A percentile compares a stretch with the other conserved stretches of the same genome.
These are phyloP conservation scores for Taurulus bubalis DNA, from an alignment of 2,113 vertebrate genomes.

Conservation along the genomic window DNA sequence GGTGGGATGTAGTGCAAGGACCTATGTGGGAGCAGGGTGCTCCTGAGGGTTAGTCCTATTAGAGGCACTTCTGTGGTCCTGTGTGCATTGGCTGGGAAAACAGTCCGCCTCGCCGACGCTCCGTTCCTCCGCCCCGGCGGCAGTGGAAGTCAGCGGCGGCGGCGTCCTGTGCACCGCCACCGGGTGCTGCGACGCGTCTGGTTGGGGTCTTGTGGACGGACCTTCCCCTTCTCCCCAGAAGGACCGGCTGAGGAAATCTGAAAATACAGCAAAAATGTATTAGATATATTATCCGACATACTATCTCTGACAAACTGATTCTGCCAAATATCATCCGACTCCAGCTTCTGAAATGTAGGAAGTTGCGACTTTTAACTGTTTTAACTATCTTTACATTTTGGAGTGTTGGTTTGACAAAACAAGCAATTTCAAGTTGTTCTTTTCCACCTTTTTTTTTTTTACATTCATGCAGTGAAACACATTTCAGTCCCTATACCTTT, in stretches of 20 bases:
- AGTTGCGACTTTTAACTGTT: not conserved
- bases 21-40: slow-evolving; percentile 69
- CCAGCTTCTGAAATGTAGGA: not conserved
- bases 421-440: not conserved
- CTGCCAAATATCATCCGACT: not conserved
- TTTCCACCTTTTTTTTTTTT: not conserved
- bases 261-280: not conserved
- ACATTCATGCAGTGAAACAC: too few species aligned
- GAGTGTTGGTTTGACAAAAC: not conserved
- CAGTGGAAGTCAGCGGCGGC: slow-evolving; percentile 25
- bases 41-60: slow-evolving; percentile 83
- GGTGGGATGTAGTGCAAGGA: slow-evolving; percentile 12
- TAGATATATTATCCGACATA: not conserved
- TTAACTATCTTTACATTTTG: not conserved
- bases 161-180: slow-evolving; percentile 71
- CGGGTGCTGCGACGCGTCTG: slow-evolving; percentile 51
- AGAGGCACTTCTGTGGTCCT: slow-evolving; percentile 74
- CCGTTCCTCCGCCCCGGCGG: slow-evolving; percentile 53
- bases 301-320: not conserved
- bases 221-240: slow-evolving; percentile 74
- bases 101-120: slow-evolving; percentile 47
- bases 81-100: slow-evolving; percentile 40
- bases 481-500: not conserved
- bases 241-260: slow-evolving; percentile 73
- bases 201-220: slow-evolving; percentile 38